Base-by-base conservation (phyloP, 2,797 vertebrate species). In the Psittacula echo region DNA sequence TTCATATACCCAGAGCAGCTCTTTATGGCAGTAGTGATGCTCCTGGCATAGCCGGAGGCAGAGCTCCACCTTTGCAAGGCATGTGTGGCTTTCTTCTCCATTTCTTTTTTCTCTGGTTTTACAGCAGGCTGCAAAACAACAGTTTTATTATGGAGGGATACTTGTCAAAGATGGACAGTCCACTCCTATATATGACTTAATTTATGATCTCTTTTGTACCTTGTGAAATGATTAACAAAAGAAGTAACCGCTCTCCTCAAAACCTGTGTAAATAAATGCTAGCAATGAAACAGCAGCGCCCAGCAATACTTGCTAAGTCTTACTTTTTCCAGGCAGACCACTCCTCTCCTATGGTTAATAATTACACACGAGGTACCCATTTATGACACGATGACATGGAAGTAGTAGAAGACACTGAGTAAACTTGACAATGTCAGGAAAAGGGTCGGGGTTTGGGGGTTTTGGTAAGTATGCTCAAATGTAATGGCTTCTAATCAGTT, bases 391-490 rank as follows among this genome's bases (percentile, higher is more conserved):
- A 22, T 37, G 10, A 56, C 20, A 8, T 4, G 14, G 75, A 85
- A 73, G 23, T 3, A 20, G 41, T 14, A 60, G 53, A 78, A 70
- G 22, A 62, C 6, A 18, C 26, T 47, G 45, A 56, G 15, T 10
- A 80, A 86, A 84, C 13, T 27, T 23, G 18, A 29, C 18, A 13
- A 17, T 9, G 6, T 21, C 26, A 39, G 27, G 47, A 56, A 65
- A 78, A 66, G 23, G n/a, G 23, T 58, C 0, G 1, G 30, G 2
- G 4, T 14, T 54, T 51, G 15, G n/a, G 11, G 2, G 41, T 76
- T 37, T 75, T 39, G 9, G 3, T 13, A 7, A 16, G 22, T 2
- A 37, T 72, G 51, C 51, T 75, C n/a, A 44, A 68, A 27, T 6
- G 6, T 13, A 10, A 12, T 8, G 42, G 32, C 27, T 24, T 3